Conservation (phyloP, 2,888 invertebrate species). For the Subacronicta megacephala region DNA sequence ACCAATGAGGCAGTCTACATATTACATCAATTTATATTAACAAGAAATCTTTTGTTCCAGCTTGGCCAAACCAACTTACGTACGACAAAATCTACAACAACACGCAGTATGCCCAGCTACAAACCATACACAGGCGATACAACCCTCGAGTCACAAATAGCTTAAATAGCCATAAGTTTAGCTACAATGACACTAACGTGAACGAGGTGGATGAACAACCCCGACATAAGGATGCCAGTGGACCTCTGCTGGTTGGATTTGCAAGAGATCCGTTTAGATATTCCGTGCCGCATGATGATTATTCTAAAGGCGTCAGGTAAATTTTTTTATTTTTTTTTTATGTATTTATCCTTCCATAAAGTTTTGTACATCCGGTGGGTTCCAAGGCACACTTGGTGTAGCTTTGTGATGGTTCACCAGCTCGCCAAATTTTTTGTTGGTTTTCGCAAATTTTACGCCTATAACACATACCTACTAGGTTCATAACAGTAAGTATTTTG, state of each 20-base stretch:
- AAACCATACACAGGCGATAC: slow-evolving; percentile 66
- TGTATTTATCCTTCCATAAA: too few species aligned
- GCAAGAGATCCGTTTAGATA: slow-evolving; percentile 81
- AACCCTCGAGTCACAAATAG: slow-evolving; percentile 52
- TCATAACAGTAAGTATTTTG: too few species aligned
- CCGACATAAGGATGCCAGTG: slow-evolving; percentile 55
- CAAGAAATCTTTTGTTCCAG: slow-evolving; percentile 69
- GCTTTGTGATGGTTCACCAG: too few species aligned
- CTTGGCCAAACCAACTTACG: slow-evolving; percentile 68
- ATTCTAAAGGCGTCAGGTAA: slow-evolving; percentile 79
- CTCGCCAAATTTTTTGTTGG: too few species aligned
- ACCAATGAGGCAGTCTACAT: too few species aligned
- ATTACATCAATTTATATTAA: too few species aligned
- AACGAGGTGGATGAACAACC: slow-evolving; percentile 66
- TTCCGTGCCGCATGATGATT: slow-evolving; percentile 80
- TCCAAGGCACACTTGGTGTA: too few species aligned
- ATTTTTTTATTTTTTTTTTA: background rate
- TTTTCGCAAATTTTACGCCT: too few species aligned
- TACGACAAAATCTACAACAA: slow-evolving; percentile 80
- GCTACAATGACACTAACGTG: slow-evolving; percentile 60
- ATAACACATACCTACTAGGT: too few species aligned
- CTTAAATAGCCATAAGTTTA: slow-evolving; percentile 54
- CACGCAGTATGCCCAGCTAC: slow-evolving; percentile 77
- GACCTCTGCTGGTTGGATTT: slow-evolving; percentile 75
- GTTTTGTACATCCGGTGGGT: too few species aligned